Evolutionary conservation across 2,797 vertebrate species (phyloP).

Genomic region (Rhinophrynus dorsalis): DNA sequence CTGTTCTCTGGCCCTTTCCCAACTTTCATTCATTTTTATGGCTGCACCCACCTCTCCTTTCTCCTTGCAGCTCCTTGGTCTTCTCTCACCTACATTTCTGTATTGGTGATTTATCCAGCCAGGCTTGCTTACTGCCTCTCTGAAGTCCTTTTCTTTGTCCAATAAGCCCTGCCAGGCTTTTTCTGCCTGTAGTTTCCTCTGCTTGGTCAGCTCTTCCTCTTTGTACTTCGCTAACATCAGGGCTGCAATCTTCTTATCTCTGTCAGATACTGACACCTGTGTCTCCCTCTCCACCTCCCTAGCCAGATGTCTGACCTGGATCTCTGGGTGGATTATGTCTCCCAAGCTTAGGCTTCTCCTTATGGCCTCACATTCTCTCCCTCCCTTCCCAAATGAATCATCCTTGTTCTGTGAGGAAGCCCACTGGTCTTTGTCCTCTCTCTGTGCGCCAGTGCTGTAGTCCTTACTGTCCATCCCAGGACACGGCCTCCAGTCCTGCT

Average conservation of each 20-base stretch:
- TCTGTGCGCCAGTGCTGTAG: neutral
- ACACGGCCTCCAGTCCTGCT: neutral
- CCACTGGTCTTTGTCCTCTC: too few species aligned
- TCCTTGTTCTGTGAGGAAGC: too few species aligned
- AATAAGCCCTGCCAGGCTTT: conserved; percentile 66
- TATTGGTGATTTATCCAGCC: conserved; percentile 61
- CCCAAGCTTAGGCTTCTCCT: conserved; percentile 27
- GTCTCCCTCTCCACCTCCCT: conserved; percentile 61
- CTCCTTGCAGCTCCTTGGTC: conserved; percentile 47
- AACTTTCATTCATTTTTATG: conserved; percentile 50
- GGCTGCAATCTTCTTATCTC: conserved; percentile 78
- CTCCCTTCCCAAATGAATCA: too few species aligned
- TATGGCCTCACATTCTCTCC: neutral
- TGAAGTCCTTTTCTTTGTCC: conserved; percentile 56
- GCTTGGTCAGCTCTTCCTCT: conserved; percentile 64
- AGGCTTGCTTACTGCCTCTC: conserved; percentile 56
- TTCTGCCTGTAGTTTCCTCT: conserved; percentile 61
- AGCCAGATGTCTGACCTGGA: conserved; percentile 50
- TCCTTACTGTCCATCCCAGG: neutral
- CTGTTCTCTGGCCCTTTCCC: conserved; percentile 59
- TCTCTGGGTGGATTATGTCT: conserved; percentile 39
- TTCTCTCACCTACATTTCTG: conserved; percentile 59
- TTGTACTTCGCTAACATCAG: conserved; percentile 77
- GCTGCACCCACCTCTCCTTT: conserved; percentile 40
- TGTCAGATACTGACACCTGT: conserved; percentile 64